Evolutionary conservation across 2,113 vertebrate genomes (phyloP).

Genomic region (Epinephelus fuscoguttatus): DNA sequence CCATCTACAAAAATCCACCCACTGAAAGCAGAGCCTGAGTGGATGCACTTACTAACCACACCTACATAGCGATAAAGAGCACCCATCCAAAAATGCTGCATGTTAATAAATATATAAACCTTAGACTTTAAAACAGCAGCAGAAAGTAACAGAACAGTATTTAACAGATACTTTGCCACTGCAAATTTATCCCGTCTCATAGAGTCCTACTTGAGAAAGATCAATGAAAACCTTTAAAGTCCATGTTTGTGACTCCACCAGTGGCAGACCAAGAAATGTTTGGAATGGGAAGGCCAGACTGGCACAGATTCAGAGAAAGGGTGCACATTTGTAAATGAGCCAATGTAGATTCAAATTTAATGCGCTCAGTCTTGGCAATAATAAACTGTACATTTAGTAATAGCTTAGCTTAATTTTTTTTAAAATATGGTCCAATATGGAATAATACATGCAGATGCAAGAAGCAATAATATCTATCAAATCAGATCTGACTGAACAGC

Average conservation of each 20-base stretch:
- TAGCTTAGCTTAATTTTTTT: background rate
- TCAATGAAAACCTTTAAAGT: background rate
- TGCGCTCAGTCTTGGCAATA: background rate
- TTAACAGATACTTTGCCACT: background rate
- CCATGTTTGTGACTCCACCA: background rate
- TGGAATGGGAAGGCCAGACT: background rate
- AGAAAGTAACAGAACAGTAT: too few relatives aligned
- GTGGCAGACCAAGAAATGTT: background rate
- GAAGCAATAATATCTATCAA: background rate
- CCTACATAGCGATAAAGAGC: conserved; percentile 2
- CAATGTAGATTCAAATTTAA: background rate
- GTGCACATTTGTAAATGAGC: background rate
- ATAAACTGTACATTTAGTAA: background rate
- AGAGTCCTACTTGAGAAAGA: background rate
- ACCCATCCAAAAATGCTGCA: background rate
- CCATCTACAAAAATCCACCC: background rate
- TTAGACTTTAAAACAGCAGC: background rate
- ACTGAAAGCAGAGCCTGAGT: background rate
- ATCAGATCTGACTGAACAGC: background rate
- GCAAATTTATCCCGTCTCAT: background rate
- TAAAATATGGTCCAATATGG: background rate
- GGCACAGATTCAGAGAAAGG: background rate
- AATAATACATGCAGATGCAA: background rate
- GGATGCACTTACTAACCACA: background rate
- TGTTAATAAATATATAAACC: background rate